Evolutionary conservation across 2,888 invertebrate genomes (phyloP), one percentile per base, ranked within the genome.

Genomic region (Tetanocera ferruginea): DNA sequence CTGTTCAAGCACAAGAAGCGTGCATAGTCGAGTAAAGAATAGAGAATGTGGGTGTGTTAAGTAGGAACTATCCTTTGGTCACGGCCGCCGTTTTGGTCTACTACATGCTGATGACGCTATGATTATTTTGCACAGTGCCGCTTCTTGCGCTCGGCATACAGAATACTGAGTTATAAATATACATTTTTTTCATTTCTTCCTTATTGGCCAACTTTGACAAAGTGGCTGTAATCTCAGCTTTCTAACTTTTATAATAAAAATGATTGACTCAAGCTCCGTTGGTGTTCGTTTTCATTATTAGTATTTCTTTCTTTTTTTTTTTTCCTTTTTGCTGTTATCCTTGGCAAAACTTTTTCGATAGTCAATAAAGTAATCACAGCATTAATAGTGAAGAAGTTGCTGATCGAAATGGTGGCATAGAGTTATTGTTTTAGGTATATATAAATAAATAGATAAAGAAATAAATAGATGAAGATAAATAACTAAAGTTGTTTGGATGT

Each of bases 181-280:
- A 31, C 34, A 17, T 66, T 34, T 34, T 34, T 4, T 66, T 3
- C 23, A 2, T 14, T 8, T 19, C 55, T 52, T 55, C 55, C 37
- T 25, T 57, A 19, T 43, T 51, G 69, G 19, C 14, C 55, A 69
- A 57, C 9, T 66, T 75, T 25, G 60, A 74, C 49, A 62, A 49
- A 74, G 66, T 67, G 34, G 51, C 34, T 17, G 37, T 67, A 75
- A 67, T 75, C 67, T 67, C 52, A 19, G 75, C 37, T 67, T 34
- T 19, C 19, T 23, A 75, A 75, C 66, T 75, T 75, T 75, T 52
- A 34, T 52, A 66, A 75, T 75, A 75, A 75, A 75, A 75, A 75
- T 75, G 52, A 75, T 75, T 66, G 52, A 75, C 75, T 75, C 67
- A n/a, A 28, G 43, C 25, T 9, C 23, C 25, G 52, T 28, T 23